Evolutionary conservation across 2,113 vertebrate genomes (phyloP).

Genomic region (Collichthys lucidus): DNA sequence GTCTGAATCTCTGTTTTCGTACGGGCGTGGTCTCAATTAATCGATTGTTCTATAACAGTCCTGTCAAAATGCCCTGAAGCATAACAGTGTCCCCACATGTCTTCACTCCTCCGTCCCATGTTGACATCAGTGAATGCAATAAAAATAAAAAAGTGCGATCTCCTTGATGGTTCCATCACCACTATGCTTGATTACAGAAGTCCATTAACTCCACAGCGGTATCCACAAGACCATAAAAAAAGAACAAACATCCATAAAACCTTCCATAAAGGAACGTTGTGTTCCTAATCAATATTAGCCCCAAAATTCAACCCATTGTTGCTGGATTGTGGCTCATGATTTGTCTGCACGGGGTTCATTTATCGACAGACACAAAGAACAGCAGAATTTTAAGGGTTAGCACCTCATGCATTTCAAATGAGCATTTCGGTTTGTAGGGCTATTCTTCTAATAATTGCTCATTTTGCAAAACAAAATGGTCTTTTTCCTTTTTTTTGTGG

Average conservation of each 20-base stretch:
- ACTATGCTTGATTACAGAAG: conserved; percentile 35
- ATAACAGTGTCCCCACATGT: background rate
- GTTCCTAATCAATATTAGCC: conserved; percentile 13
- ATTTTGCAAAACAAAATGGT: background rate
- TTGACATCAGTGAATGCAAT: background rate
- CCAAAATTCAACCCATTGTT: conserved; percentile 15
- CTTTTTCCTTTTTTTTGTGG: no score
- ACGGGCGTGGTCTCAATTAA: background rate
- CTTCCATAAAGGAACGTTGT: background rate
- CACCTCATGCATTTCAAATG: background rate
- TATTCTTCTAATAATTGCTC: background rate
- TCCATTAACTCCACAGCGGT: conserved; percentile 34
- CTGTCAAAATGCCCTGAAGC: background rate
- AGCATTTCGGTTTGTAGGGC: background rate
- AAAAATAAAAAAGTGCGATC: background rate
- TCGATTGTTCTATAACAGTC: background rate
- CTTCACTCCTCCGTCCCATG: background rate
- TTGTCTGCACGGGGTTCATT: conserved; percentile 3
- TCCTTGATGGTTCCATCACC: background rate
- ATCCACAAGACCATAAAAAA: conserved; percentile 33
- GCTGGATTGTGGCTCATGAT: conserved; percentile 11
- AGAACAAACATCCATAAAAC: conserved; percentile 21
- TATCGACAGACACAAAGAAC: conserved; percentile 28
- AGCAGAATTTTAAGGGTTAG: background rate
- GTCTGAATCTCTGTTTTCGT: no score